Base-by-base conservation (phyloP, 1,140 invertebrate genomes). In the Leptinotarsa lineolata region DNA sequence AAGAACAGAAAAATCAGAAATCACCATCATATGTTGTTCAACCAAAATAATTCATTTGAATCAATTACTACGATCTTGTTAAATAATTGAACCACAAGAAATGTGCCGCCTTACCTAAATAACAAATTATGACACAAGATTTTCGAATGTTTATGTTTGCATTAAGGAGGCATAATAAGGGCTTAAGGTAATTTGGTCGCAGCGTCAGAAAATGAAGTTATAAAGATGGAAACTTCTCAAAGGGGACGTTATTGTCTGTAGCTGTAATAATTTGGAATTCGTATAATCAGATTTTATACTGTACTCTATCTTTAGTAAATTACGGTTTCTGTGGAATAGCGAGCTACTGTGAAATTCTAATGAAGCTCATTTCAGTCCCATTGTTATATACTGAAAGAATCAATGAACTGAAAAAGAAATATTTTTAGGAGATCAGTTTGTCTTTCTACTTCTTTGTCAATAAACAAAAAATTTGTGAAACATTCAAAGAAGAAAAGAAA, bases 251-350 rank as follows among this genome's bases (percentile, higher is more conserved):
- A 76, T 76, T 76, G 72, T 76, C 74, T 76, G 72, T 76, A 76
- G 75, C 75, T 76, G 75, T 73, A 73, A 76, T 76, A 76, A 76
- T 76, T 76, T 76, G 46, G 72, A 76, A 76, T 76, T 72, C 54
- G 46, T 61, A 71, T 76, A 76, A 76, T 76, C 72, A 76, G 75
- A 76, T 76, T 76, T 74, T 48, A 71, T 61, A 63, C 69, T 63
- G 69, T 71, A 71, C 61, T 71, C 69, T 63, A 72, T 46, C 74
- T 68, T 60, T 61, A 72, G 63, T 72, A 75, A 75, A 75, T 72
- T 67, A 66, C 46, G 66, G 20, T 61, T 45, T 61, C 69, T 65
- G 45, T 16, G 64, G 21, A 70, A 72, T 72, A 72, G 68, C 44
- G 70, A 61, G 58, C 68, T 75, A 72, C 65, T 44, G 21, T 48